Evolutionary conservation across 2,888 invertebrate species (phyloP).

Genomic region (Pelosia muscerda): DNA sequence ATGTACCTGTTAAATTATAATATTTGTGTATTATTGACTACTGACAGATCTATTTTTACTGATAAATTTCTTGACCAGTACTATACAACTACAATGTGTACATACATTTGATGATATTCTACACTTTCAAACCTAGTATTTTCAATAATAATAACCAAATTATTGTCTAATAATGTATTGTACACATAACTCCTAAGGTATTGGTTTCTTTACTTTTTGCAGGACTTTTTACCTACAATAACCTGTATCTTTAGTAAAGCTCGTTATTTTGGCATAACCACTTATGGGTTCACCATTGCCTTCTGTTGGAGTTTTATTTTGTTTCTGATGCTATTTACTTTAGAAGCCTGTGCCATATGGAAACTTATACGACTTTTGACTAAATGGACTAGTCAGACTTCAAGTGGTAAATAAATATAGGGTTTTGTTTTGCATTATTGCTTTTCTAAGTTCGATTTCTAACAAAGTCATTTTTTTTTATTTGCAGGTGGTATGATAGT

Average conservation of each 20-base stretch:
- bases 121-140: too few species aligned
- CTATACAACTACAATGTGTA: too few species aligned
- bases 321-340: constrained; percentile 53
- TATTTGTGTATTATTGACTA: neutral
- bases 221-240: constrained; percentile 66
- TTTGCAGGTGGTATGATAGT: constrained; percentile 62
- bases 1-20: neutral
- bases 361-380: constrained; percentile 58
- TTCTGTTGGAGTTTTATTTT: constrained; percentile 54
- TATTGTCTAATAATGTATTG: too few species aligned
- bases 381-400: constrained; percentile 46
- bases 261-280: constrained; percentile 67
- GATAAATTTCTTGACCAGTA: too few species aligned
- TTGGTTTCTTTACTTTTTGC: constrained; percentile 34
- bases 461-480: neutral
- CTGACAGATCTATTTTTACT: too few species aligned
- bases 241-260: constrained; percentile 58
- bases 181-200: too few species aligned
- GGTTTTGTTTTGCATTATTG: neutral
- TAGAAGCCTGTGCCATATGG: constrained; percentile 64
- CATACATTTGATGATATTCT: too few species aligned
- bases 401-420: constrained; percentile 34
- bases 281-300: constrained; percentile 51
- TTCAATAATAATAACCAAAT: too few species aligned
- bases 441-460: neutral